These are phyloP conservation scores for Axea sp. DNA, from an alignment of 2,888 invertebrate species.

Conservation along the genomic window DNA sequence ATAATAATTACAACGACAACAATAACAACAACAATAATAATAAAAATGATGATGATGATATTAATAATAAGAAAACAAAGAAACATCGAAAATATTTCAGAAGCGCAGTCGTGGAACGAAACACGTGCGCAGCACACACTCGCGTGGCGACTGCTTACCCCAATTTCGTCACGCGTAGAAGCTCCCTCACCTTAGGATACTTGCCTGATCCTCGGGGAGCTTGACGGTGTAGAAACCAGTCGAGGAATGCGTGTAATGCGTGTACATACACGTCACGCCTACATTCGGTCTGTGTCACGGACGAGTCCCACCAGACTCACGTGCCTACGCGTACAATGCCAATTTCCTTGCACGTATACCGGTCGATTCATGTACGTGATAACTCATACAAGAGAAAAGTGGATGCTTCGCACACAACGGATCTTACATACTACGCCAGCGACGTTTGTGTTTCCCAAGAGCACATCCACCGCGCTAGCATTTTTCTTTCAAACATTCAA, in stretches of 20 bases:
- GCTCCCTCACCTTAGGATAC: constrained; percentile 65
- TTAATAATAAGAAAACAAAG: no score
- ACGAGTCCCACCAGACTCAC: constrained; percentile 62
- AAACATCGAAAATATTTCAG: no score
- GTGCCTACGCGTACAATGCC: constrained; percentile 42
- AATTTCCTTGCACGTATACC: constrained; percentile 44
- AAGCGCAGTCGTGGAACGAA: no score
- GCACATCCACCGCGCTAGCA: constrained; percentile 17
- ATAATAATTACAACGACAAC: no score
- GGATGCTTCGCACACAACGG: constrained; percentile 45
- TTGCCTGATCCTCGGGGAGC: constrained; percentile 76
- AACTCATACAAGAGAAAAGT: constrained; percentile 58
- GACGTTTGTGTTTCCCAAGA: constrained; percentile 20
- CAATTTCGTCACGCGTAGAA: no score
- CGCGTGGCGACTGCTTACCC: no score
- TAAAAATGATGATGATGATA: no score
- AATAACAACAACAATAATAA: no score
- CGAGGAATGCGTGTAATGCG: constrained; percentile 77
- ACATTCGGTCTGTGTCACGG: constrained; percentile 72
- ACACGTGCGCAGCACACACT: no score
- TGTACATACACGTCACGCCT: constrained; percentile 77
- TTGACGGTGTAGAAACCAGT: constrained; percentile 77
- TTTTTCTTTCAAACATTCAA: no score
- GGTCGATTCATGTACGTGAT: constrained; percentile 49
- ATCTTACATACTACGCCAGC: constrained; percentile 31